Conservation (phyloP, 1,140 invertebrate species). For the Calephelis nemesis region DNA sequence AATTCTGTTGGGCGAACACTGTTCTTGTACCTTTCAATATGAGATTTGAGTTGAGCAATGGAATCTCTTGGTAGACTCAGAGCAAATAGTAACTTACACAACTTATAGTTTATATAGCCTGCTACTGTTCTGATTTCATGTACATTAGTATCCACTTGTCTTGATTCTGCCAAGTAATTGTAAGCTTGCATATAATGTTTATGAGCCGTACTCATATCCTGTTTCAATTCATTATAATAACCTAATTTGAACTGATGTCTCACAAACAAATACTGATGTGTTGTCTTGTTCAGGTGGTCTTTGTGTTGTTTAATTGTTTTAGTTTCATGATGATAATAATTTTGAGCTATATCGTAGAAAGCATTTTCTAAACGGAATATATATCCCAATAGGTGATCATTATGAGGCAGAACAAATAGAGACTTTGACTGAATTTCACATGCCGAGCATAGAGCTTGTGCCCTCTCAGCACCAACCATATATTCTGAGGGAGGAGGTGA, state of each 20-base stretch:
- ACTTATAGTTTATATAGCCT: conserved; percentile 96
- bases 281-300: conserved; percentile 95
- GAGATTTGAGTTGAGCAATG: conserved; percentile 94
- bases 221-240: conserved; percentile 96
- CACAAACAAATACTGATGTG: conserved; percentile 95
- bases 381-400: conserved; percentile 91
- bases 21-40: conserved; percentile 92
- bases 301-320: conserved; percentile 92
- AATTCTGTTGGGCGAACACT: conserved; percentile 89
- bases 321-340: conserved; percentile 95
- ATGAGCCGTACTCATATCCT: conserved; percentile 92
- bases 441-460: conserved; percentile 91
- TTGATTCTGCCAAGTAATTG: conserved; percentile 91
- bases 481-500: conserved; percentile 91
- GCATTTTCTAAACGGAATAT: conserved; percentile 91
- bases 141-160: conserved; percentile 93
- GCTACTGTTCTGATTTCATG: conserved; percentile 97
- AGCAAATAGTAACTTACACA: conserved; percentile 93
- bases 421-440: conserved; percentile 96
- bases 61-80: conserved; percentile 94
- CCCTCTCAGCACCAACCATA: conserved; percentile 91
- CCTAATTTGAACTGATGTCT: conserved; percentile 98
- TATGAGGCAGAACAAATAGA: conserved; percentile 93
- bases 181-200: conserved; percentile 98
- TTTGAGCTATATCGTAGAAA: conserved; percentile 94